These are phyloP conservation scores for Columba livia DNA, from an alignment of 2,113 vertebrate species.

Conservation along the genomic window DNA sequence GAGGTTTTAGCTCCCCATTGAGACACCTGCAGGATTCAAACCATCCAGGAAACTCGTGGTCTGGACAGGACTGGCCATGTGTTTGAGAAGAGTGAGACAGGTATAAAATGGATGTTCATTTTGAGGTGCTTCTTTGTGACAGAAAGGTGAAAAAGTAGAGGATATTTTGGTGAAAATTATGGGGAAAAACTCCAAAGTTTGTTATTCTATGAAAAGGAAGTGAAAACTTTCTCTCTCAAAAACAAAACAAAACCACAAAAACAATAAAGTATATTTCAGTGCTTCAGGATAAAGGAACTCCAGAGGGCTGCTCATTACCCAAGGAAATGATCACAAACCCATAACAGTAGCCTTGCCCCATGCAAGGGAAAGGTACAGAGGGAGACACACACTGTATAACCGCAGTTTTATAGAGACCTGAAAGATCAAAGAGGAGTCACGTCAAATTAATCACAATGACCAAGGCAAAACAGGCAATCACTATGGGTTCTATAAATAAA, in stretches of 20 bases:
- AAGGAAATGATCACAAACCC: neutral
- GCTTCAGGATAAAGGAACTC: neutral
- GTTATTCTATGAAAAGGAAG: neutral
- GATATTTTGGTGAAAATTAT: neutral
- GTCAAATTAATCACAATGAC: accelerated
- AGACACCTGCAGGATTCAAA: neutral
- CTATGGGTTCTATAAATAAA: neutral
- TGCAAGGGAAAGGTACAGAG: neutral
- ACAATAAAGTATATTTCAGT: neutral
- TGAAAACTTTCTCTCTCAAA: neutral
- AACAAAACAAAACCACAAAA: neutral
- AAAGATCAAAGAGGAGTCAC: neutral
- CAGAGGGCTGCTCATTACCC: neutral
- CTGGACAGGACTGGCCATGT: neutral
- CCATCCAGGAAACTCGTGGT: neutral
- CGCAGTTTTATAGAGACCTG: accelerated
- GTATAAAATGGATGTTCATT: neutral
- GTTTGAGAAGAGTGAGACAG: neutral
- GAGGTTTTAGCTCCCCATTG: neutral
- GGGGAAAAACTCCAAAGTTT: neutral
- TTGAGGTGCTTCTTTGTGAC: neutral
- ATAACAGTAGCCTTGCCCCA: neutral
- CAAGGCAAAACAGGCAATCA: neutral
- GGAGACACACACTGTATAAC: neutral
- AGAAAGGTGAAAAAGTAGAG: neutral